phyloP scores from a whole-genome alignment of 2,113 vertebrate genomes.

The Hassar affinis region DNA sequence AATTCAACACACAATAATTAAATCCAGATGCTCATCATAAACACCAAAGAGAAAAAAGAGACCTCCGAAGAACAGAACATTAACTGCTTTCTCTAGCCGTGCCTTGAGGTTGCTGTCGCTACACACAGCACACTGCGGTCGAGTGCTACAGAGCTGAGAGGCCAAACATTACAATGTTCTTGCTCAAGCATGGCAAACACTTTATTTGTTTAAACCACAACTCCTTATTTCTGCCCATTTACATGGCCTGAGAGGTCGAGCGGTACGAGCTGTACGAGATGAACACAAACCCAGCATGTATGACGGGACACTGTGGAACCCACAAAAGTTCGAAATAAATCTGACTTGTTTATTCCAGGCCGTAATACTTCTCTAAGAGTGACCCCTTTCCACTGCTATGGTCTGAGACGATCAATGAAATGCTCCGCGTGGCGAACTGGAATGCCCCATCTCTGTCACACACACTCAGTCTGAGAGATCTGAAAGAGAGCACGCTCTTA shows the following conservation, averaged over 20 bases:
- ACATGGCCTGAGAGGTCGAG: slow-evolving; percentile 36
- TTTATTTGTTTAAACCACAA: slow-evolving; percentile 64
- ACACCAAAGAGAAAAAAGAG: neutral
- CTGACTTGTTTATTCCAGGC: slow-evolving; percentile 27
- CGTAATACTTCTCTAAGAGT: neutral
- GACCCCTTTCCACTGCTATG: slow-evolving; percentile 29
- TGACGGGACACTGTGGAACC: neutral
- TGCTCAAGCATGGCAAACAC: slow-evolving; percentile 55
- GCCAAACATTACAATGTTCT: slow-evolving; percentile 57
- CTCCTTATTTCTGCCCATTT: slow-evolving; percentile 27
- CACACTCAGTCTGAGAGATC: slow-evolving; percentile 6
- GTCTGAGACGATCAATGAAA: slow-evolving; percentile 10
- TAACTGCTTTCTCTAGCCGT: neutral
- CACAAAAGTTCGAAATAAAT: neutral
- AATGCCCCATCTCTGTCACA: slow-evolving; percentile 25
- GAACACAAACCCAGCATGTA: neutral
- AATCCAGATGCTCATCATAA: slow-evolving; percentile 30
- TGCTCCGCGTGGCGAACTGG: neutral
- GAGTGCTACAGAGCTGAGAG: slow-evolving; percentile 46
- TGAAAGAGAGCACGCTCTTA: slow-evolving; percentile 3
- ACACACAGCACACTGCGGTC: slow-evolving; percentile 53
- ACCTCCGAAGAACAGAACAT: neutral
- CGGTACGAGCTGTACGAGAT: neutral
- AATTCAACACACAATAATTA: neutral
- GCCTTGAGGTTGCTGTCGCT: slow-evolving; percentile 19